phyloP scores from a whole-genome alignment of 2,888 invertebrate species.

The Crocallis elinguaria region DNA sequence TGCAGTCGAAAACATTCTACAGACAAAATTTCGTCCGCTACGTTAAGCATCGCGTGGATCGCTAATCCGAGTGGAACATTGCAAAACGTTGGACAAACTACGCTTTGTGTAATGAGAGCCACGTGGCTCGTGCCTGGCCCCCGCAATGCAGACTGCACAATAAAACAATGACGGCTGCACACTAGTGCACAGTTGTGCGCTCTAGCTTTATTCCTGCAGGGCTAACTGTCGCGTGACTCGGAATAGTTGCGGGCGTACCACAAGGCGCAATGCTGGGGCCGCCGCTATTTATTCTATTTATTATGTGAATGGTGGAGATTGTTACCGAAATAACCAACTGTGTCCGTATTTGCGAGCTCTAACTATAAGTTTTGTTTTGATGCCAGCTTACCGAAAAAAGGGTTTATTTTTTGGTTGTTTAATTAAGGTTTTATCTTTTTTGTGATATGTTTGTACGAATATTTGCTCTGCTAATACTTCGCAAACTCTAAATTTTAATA shows the following conservation, averaged over 20 bases:
- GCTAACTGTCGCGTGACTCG: slow-evolving; percentile 77
- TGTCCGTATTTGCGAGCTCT: slow-evolving; percentile 22
- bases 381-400: not conserved
- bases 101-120: slow-evolving; percentile 84
- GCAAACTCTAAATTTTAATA: too few relatives aligned
- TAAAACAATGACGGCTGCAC: slow-evolving; percentile 77
- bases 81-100: slow-evolving; percentile 81
- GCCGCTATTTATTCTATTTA: slow-evolving; percentile 63
- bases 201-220: slow-evolving; percentile 78
- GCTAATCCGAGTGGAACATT: slow-evolving; percentile 78
- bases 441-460: too few relatives aligned
- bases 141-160: slow-evolving; percentile 83
- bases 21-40: slow-evolving; percentile 71
- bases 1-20: slow-evolving; percentile 32
- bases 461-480: too few relatives aligned
- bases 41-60: slow-evolving; percentile 73
- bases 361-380: not conserved
- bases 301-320: slow-evolving; percentile 50
- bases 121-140: slow-evolving; percentile 83
- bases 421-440: too few relatives aligned
- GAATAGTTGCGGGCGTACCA: slow-evolving; percentile 68
- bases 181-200: slow-evolving; percentile 69
- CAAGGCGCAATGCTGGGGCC: slow-evolving; percentile 61
- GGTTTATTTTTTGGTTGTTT: too few relatives aligned
- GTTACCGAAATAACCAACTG: slow-evolving; percentile 53